Percentiles rank a stretch among this genome's conserved stretches.
Conservation (phyloP, 2,797 vertebrate genomes). For the Holocentrus rufus region DNA sequence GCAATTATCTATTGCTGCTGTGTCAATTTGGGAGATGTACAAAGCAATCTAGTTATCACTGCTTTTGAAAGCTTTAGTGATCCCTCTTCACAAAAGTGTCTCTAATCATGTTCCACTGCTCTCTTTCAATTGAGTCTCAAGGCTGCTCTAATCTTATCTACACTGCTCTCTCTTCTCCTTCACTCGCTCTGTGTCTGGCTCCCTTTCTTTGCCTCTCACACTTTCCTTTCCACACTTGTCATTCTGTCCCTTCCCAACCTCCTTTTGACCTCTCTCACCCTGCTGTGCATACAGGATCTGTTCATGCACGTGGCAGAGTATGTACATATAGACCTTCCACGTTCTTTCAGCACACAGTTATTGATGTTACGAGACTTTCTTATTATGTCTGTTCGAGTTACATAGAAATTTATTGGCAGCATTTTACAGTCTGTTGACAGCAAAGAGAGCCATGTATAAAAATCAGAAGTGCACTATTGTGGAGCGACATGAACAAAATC, state of each 20-base stretch:
- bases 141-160: slow-evolving; percentile 32
- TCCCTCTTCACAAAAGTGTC: slow-evolving; percentile 47
- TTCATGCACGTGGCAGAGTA: neutral
- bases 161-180: too few species aligned
- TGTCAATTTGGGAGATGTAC: slow-evolving; percentile 52
- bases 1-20: slow-evolving; percentile 44
- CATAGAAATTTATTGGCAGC: too few species aligned
- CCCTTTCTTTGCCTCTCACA: slow-evolving; percentile 11
- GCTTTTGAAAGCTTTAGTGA: slow-evolving; percentile 48
- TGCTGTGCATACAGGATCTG: neutral
- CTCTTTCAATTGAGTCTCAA: slow-evolving; percentile 41
- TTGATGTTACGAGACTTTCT: too few species aligned
- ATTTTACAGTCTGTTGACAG: too few species aligned
- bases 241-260: neutral
- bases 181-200: slow-evolving; percentile 22
- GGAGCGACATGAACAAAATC: too few species aligned
- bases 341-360: neutral
- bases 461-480: too few species aligned
- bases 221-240: neutral
- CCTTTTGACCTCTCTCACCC: neutral
- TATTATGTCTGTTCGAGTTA: too few species aligned
- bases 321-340: neutral
- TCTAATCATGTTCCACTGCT: slow-evolving; percentile 54
- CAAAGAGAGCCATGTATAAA: too few species aligned
- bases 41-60: slow-evolving; percentile 38